These are phyloP conservation scores for Psilanteris sp. DNA, from an alignment of 1,140 invertebrate genomes.

Conservation along the genomic window DNA sequence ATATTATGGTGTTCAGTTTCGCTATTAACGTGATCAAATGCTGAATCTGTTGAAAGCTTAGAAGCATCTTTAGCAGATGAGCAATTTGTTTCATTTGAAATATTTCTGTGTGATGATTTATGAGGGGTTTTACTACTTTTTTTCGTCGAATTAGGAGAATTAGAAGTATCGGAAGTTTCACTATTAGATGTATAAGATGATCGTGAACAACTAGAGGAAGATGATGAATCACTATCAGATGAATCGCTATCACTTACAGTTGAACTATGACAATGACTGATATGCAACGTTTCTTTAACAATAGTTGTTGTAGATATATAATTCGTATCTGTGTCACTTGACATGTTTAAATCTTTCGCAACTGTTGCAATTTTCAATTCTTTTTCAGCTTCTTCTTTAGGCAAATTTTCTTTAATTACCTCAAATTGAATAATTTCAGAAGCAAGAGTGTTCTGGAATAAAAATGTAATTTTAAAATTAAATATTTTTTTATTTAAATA, in stretches of 20 bases:
- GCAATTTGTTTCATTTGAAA: not conserved
- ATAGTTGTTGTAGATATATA: slow-evolving; percentile 16
- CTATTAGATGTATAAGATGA: slow-evolving; percentile 59
- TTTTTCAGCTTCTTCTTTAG: slow-evolving; percentile 71
- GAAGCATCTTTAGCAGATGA: not conserved
- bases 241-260: slow-evolving; percentile 63
- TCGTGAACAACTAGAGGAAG: slow-evolving; percentile 63
- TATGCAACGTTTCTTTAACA: slow-evolving; percentile 22
- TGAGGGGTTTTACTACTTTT: slow-evolving; percentile 52
- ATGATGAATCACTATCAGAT: slow-evolving; percentile 59
- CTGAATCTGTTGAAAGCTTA: slow-evolving; percentile 4
- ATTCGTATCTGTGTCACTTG: slow-evolving; percentile 17
- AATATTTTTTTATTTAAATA: too few species aligned
- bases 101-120: slow-evolving; percentile 11
- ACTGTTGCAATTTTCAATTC: slow-evolving; percentile 70
- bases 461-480: not conserved
- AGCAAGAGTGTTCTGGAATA: slow-evolving; percentile 7
- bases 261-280: slow-evolving; percentile 35
- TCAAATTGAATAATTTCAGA: slow-evolving; percentile 76
- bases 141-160: slow-evolving; percentile 19
- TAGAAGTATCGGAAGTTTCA: slow-evolving; percentile 35
- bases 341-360: slow-evolving; percentile 54
- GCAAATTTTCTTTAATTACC: slow-evolving; percentile 75
- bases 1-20: slow-evolving; percentile 20
- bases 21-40: slow-evolving; percentile 10